These are phyloP conservation scores for Mactra quadrangularis DNA, from an alignment of 1,140 invertebrate genomes.

Conservation along the genomic window DNA sequence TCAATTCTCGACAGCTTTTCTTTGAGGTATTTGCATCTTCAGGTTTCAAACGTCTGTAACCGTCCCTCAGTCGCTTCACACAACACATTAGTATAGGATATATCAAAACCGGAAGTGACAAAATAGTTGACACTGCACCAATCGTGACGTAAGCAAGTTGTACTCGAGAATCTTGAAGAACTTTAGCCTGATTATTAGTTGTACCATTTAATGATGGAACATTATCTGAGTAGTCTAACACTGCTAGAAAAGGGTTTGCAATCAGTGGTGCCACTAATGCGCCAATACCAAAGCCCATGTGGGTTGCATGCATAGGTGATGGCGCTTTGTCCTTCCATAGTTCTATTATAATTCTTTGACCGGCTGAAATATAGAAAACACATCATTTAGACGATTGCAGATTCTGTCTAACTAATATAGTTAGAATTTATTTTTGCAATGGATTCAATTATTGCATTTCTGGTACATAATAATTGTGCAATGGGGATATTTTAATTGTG, in stretches of 20 bases:
- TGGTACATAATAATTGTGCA: no score
- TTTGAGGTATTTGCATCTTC: background rate
- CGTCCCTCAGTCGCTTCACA: background rate
- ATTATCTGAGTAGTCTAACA: background rate
- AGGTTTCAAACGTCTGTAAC: background rate
- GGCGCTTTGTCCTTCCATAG: conserved; percentile 63
- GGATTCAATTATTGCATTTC: no score
- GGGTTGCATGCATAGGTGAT: conserved; percentile 63
- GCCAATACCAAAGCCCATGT: conserved; percentile 68
- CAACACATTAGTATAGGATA: conserved; percentile 29
- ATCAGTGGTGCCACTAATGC: conserved; percentile 64
- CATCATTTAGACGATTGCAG: no score
- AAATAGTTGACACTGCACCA: conserved; percentile 11
- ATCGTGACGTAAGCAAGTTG: conserved; percentile 60
- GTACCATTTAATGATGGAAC: background rate
- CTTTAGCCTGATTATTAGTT: background rate
- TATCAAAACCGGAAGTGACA: conserved; percentile 50
- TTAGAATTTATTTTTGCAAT: no score
- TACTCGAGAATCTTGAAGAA: conserved; percentile 51
- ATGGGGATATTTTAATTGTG: no score
- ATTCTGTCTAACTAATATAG: no score
- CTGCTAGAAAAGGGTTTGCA: conserved; percentile 60
- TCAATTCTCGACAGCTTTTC: background rate
- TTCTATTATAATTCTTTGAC: conserved; percentile 59
- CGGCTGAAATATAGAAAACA: conserved; percentile 63